Evolutionary conservation across 37 sponge, comb jelly and placozoan species (phyloP).

Genomic region (Mnemiopsis leidyi): DNA sequence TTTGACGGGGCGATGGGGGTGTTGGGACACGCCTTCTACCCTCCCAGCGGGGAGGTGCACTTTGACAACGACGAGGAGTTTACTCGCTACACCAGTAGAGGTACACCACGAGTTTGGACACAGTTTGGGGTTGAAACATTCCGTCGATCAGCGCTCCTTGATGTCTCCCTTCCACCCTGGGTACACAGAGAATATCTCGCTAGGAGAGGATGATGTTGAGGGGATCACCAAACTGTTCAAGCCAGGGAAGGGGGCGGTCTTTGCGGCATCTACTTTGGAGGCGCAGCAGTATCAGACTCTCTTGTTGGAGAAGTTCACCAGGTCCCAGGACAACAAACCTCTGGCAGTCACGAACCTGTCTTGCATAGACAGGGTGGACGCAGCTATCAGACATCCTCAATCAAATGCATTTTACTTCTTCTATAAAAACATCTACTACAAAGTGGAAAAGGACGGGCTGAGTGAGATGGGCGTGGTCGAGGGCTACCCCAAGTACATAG

Average conservation of each 20-base stretch:
- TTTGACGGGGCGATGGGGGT: constrained; percentile 63
- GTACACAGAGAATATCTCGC: background rate
- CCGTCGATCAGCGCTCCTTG: background rate
- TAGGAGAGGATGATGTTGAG: background rate
- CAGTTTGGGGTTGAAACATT: constrained; percentile 43
- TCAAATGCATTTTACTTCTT: constrained; percentile 10
- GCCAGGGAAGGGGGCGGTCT: constrained; percentile 5
- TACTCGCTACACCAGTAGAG: background rate
- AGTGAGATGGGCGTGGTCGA: background rate
- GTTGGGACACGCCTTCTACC: constrained; percentile 54
- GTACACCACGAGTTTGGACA: constrained; percentile 54
- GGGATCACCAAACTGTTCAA: background rate
- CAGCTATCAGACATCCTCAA: background rate
- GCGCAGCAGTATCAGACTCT: background rate
- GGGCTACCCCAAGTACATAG: constrained; percentile 9
- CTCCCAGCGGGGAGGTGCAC: constrained; percentile 31
- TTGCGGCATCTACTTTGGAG: background rate
- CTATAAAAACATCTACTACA: background rate
- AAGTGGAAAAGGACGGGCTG: constrained; percentile 10
- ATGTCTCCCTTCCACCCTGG: constrained; percentile 62
- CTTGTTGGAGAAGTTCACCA: background rate
- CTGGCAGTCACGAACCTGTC: background rate
- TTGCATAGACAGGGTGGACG: constrained; percentile 12
- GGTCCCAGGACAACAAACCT: background rate
- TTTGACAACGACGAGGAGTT: constrained; percentile 66